Evolutionary conservation across 1,140 invertebrate species (phyloP), one percentile per base, ranked within the genome.

Genomic region (Harlomillsia oculata): DNA sequence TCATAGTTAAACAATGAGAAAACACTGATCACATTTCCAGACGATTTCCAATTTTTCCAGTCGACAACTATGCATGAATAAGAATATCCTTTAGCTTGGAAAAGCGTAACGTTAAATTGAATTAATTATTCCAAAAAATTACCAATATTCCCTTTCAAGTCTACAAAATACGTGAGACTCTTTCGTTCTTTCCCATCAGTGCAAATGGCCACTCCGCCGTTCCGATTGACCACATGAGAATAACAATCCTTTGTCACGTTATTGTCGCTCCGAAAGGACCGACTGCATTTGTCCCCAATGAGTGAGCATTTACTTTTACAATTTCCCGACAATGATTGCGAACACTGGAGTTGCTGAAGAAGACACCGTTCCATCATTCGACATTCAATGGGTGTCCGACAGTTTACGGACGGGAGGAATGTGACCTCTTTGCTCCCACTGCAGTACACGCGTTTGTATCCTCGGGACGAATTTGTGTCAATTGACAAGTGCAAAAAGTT

Each of bases 341-440:
- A n/a, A n/a, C n/a, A n/a, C n/a, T n/a, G n/a, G n/a, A n/a, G n/a
- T n/a, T n/a, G n/a, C n/a, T n/a, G n/a, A n/a, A n/a, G n/a, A 36
- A 52, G 29, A 26, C 56, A 58, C 21, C 41, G 51, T 37, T 45
- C 26, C 8, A 41, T 21, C 36, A 51, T n/a, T 28, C 32, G 39
- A 21, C 56, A 58, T 32, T 58, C 56, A 36, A 58, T 53, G 5
- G 50, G 48, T 11, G 49, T 52, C 2, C 32, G 43, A 29, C 56
- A 58, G 13, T 58, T 50, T 20, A 41, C 30, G 2, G 48, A 36
- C 26, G 49, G 25, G 3, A 56, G 18, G 16, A 56, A 5, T 2
- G 45, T 26, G 34, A 32, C 25, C 50, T 41, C 32, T 5, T 48
- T 39, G 21, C n/a, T n/a, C n/a, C n/a, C n/a, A n/a, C n/a, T n/a